Conservation (phyloP, 1,140 invertebrate species). For the Lepidurus couesii region DNA sequence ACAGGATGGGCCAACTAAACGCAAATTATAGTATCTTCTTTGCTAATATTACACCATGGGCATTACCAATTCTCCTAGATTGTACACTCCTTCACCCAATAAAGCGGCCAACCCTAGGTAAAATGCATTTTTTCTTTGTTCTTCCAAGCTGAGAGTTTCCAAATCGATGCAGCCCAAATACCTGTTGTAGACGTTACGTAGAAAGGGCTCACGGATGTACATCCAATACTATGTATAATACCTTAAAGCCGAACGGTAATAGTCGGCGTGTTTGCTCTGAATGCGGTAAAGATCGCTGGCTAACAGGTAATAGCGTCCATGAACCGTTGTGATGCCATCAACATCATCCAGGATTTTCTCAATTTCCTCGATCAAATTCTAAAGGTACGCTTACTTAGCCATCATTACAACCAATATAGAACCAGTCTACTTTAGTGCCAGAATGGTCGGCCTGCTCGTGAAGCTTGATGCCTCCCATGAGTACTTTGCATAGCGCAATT, state of each 20-base stretch:
- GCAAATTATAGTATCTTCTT: not conserved
- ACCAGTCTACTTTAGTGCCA: slow-evolving; percentile 57
- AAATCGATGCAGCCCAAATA: slow-evolving; percentile 90
- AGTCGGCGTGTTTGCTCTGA: slow-evolving; percentile 81
- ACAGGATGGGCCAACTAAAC: slow-evolving; percentile 84
- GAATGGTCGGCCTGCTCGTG: slow-evolving; percentile 74
- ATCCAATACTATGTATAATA: slow-evolving; percentile 35
- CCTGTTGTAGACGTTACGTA: slow-evolving; percentile 40
- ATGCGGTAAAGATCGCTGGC: slow-evolving; percentile 83
- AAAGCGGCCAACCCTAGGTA: slow-evolving; percentile 88
- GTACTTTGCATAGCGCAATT: slow-evolving; percentile 71
- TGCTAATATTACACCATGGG: slow-evolving; percentile 36
- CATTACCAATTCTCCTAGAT: slow-evolving; percentile 85
- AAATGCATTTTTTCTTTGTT: slow-evolving; percentile 78
- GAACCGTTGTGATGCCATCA: slow-evolving; percentile 86
- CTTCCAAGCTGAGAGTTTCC: slow-evolving; percentile 56
- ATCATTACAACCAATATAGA: not conserved
- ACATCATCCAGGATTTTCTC: slow-evolving; percentile 78
- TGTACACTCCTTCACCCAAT: slow-evolving; percentile 91
- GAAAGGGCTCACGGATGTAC: not conserved
- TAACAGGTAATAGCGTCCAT: slow-evolving; percentile 90
- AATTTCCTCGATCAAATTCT: slow-evolving; percentile 83
- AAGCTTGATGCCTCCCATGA: slow-evolving; percentile 78
- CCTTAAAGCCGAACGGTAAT: slow-evolving; percentile 90
- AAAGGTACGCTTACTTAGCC: slow-evolving; percentile 36